Evolutionary conservation across 2,797 vertebrate genomes (phyloP), one percentile per base, ranked within the genome.

Genomic region (Propithecus perrieri): DNA sequence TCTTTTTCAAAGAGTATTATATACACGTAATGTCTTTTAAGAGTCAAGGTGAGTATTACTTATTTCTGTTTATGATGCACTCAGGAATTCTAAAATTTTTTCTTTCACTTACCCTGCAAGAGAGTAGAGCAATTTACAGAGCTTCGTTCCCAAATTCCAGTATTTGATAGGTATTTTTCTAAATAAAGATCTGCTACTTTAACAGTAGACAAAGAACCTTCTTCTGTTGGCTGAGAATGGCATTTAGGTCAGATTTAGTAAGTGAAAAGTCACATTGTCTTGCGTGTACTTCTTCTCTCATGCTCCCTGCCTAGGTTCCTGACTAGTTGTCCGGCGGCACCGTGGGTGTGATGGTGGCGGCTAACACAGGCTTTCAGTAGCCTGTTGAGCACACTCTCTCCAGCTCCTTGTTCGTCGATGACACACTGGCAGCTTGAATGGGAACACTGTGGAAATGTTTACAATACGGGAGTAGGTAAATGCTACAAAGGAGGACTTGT

Each of bases 291-390:
- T 4, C 22, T 57, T 41, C 75, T 41, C 7, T 1, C 1, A 26
- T 65, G 43, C n/a, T 87, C 12, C 2, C 5, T 50, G 1, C 17
- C 14, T 81, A 0, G 14, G 4, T 6, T n/a, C 33, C 7, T 10
- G 7, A 38, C 33, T 55, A 8, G 15, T 26, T 38, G 3, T 75
- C 8, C 10, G 15, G 4, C 6, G 50, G 5, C 28, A 26, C 22
- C 2, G 11, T 0, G 30, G 12, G 18, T 14, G 20, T 67, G 41
- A 46, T 20, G 26, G 2, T 7, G 35, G 18, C 0, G 0, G 41
- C 26, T 38, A 5, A 0, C 2, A 10, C 17, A 90, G 15, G 13
- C 41, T 93, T 72, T 69, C 15, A 33, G 38, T 9, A 76, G 38
- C 5, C 38, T 33, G 2, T 4, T 38, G 15, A 79, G 3, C 11